phyloP scores from a whole-genome alignment of 1,140 invertebrate species.

The Lethocerus indicus region DNA sequence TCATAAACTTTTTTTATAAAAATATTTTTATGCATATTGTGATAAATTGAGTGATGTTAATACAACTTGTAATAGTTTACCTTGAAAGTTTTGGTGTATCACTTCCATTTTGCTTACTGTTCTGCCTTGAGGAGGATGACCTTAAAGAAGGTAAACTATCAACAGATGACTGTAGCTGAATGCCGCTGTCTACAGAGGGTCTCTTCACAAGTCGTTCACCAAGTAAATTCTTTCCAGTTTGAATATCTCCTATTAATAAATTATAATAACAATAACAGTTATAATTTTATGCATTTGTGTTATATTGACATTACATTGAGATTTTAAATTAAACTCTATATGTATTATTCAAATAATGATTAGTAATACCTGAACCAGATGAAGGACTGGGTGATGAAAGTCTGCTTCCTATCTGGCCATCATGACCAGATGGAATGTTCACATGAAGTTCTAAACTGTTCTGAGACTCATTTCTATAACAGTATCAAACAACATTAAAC shows the following conservation, averaged over 20 bases:
- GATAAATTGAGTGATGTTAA: no score
- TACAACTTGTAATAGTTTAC: no score
- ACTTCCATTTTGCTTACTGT: constrained; percentile 17
- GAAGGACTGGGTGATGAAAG: constrained; percentile 8
- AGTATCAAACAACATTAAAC: no score
- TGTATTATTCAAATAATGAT: not conserved
- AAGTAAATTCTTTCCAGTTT: constrained; percentile 7
- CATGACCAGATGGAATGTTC: constrained; percentile 10
- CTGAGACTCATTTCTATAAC: no score
- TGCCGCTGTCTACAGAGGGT: constrained; percentile 69
- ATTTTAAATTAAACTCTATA: no score
- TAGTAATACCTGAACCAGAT: no score
- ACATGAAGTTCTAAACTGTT: constrained; percentile 12
- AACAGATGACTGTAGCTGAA: constrained; percentile 36
- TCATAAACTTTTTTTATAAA: no score
- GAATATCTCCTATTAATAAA: not conserved
- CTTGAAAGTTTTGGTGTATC: constrained; percentile 31
- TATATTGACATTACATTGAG: no score
- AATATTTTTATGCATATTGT: no score
- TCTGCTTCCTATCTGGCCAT: constrained; percentile 1
- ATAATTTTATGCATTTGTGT: not conserved
- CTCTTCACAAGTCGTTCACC: constrained; percentile 45
- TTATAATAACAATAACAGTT: not conserved
- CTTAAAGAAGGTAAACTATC: constrained; percentile 21
- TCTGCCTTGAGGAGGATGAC: constrained; percentile 6